Percentiles rank a stretch among this genome's conserved stretches.
phyloP scores from a whole-genome alignment of 2,797 vertebrate genomes.

The Anguilla marmorata region DNA sequence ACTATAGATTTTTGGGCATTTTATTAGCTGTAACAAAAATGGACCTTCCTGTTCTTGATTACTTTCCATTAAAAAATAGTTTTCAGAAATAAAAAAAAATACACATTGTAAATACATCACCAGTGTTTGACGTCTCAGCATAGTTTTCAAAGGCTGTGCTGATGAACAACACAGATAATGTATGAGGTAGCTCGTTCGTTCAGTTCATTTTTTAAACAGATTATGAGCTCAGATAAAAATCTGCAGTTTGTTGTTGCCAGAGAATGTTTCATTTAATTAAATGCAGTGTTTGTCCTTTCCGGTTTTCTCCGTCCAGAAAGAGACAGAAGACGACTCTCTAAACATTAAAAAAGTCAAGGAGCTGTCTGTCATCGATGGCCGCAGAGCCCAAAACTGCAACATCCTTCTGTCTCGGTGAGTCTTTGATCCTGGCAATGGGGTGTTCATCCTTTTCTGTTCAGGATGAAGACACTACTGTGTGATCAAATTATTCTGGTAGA shows the following conservation, averaged over 20 bases:
- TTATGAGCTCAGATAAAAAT: background rate
- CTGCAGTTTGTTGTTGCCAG: background rate
- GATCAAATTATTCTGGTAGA: background rate
- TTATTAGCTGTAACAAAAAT: background rate
- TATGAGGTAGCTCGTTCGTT: background rate
- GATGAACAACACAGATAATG: background rate
- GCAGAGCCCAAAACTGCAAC: conserved; percentile 92
- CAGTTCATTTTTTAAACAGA: background rate
- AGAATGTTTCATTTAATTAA: background rate
- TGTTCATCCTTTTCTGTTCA: background rate
- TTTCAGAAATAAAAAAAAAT: background rate
- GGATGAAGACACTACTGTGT: background rate
- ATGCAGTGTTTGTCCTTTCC: background rate
- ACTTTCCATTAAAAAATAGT: conserved; percentile 6
- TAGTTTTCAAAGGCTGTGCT: conserved; percentile 1
- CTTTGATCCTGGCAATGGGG: background rate
- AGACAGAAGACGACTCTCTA: conserved; percentile 78
- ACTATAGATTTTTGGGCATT: background rate
- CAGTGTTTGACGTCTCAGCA: conserved; percentile 25
- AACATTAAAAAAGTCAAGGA: conserved; percentile 86
- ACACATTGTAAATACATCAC: conserved; percentile 6
- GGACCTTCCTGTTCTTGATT: conserved; percentile 9
- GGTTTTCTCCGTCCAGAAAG: conserved; percentile 68
- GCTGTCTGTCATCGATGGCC: conserved; percentile 90
- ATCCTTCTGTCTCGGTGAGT: conserved; percentile 90